Conservation (phyloP, 2,797 vertebrate genomes). For the Buceros bicornis region DNA sequence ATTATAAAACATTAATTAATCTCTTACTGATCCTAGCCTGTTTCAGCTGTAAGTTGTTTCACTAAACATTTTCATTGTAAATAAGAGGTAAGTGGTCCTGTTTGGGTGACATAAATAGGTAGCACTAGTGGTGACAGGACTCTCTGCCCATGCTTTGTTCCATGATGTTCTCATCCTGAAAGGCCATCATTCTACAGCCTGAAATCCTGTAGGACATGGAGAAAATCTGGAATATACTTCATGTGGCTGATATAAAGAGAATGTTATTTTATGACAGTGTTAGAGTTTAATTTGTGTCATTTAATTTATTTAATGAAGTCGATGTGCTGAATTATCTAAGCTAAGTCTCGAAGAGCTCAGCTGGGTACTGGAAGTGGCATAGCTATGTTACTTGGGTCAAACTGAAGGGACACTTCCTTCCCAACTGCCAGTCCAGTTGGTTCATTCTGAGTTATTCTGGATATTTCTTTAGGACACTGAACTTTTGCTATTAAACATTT, state of each 20-base stretch:
- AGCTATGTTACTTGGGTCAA: not conserved
- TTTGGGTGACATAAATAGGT: not conserved
- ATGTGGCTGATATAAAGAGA: not conserved
- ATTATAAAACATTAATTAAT: not conserved
- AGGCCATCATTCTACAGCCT: not conserved
- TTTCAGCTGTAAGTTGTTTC: not conserved
- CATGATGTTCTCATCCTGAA: not conserved
- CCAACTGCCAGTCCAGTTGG: not conserved
- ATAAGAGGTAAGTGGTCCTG: not conserved
- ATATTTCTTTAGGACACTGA: not conserved
- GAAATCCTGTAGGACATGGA: not conserved
- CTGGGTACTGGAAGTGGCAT: not conserved
- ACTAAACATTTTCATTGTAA: not conserved
- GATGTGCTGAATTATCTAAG: not conserved
- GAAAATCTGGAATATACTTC: not conserved
- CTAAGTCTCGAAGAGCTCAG: not conserved
- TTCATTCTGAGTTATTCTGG: not conserved
- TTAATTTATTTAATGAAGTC: slow-evolving; percentile 19
- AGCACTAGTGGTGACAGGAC: not conserved
- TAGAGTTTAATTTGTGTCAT: not conserved
- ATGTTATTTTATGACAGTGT: not conserved
- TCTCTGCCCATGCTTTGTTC: not conserved
- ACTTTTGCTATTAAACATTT: not conserved
- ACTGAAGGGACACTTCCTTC: not conserved
- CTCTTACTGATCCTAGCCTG: not conserved